Evolutionary conservation across 37 sponge, comb jelly and placozoan species (phyloP), one percentile per base, ranked within the genome.

Genomic region (Agelas oroides): DNA sequence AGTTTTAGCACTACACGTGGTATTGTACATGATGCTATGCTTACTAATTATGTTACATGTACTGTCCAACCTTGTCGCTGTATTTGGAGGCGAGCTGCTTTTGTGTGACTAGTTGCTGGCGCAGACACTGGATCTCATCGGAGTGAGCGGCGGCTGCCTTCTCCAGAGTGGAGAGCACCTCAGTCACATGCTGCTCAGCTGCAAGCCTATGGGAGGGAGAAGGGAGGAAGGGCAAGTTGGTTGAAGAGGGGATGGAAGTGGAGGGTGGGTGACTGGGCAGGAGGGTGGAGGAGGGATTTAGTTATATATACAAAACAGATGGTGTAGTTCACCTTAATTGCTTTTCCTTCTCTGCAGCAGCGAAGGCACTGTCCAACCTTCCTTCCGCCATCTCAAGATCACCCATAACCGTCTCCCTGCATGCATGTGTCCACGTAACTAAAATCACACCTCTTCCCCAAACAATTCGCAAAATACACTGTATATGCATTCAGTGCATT

Each of bases 361-460:
- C 37, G 23, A 41, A 25, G 23, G 81, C 59, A 40, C 80, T 71
- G 27, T 93, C 89, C 40, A 88, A 32, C 32, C 70, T 78, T 0
- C n/a, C 39, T 73, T 85, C 89, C 11, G 89, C 86, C n/a, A 53
- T 65, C 27, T 88, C 89, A 5, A 93, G 78, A 53, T 93, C 93
- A 30, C 64, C 61, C 65, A 77, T 65, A 65, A 93, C 58, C n/a
- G 65, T 36, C 21, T 38, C 34, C 82, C 79, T 88, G 40, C 23
- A 46, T n/a, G n/a, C 46, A 46, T 46, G 46, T 12, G 8, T 12
- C 3, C 46, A 46, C 8, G 46, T 46, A 46, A 46, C 46, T 12
- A 46, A 3, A 46, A 12, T 8, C 3, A 46, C 46, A 46, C 8
- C 46, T 46, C 46, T 12, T 3, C 8, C 8, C 3, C 46, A 46